Conservation (phyloP, 2,113 vertebrate species). For the Oreochromis aureus region DNA sequence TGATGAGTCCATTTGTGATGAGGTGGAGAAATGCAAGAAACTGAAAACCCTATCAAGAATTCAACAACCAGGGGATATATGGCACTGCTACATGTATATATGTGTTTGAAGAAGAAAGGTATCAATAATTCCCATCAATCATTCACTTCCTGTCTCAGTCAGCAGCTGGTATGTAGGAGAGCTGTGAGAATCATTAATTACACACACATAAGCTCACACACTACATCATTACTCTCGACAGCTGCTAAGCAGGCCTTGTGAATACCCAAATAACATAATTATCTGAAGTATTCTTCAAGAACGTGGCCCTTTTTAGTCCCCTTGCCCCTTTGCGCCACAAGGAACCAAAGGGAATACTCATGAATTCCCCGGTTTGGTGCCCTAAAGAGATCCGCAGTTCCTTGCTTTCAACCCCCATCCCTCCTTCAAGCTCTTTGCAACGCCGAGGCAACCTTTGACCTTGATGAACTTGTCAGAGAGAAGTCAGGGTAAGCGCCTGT, state of each 20-base stretch:
- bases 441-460: conserved; percentile 59
- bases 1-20: conserved; percentile 57
- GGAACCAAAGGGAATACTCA: conserved; percentile 42
- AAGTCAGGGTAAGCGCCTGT: conserved; percentile 51
- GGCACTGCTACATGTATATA: conserved; percentile 7
- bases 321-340: conserved; percentile 39
- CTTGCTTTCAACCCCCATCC: conserved; percentile 12
- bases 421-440: conserved; percentile 41
- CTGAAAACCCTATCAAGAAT: conserved; percentile 46
- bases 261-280: conserved; percentile 68
- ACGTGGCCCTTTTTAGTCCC: conserved; percentile 47
- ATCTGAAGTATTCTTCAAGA: conserved; percentile 67
- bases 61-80: conserved; percentile 6
- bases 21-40: conserved; percentile 49
- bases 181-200: conserved; percentile 61
- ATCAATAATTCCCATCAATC: conserved; percentile 72
- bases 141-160: conserved; percentile 64
- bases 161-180: conserved; percentile 69
- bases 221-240: conserved; percentile 70
- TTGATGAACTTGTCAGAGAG: conserved; percentile 54
- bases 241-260: conserved; percentile 62
- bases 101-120: conserved; percentile 38
- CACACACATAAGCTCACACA: conserved; percentile 34
- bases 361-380: conserved; percentile 5
- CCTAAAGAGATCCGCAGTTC: conserved; percentile 2